Percentiles rank a stretch among this genome's conserved stretches.
Conservation (phyloP, 2,113 vertebrate genomes). For the Numenius arquata region DNA sequence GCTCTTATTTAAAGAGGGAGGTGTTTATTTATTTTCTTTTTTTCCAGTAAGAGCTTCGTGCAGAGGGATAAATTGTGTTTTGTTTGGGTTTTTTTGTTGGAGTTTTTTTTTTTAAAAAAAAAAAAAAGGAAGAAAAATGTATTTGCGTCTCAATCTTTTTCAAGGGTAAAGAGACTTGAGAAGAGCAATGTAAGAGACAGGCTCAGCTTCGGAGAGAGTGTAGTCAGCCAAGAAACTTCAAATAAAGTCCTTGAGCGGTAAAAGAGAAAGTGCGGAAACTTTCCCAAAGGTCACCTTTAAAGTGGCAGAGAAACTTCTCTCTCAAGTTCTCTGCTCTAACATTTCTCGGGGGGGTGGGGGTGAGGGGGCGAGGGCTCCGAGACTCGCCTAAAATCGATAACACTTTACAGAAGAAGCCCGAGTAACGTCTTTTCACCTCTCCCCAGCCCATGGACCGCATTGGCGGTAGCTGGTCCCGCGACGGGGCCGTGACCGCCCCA, state of each 20-base stretch:
- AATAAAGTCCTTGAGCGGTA: neutral
- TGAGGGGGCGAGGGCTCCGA: neutral
- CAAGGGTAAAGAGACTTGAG: neutral
- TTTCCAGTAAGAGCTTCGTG: neutral
- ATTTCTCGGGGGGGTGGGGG: neutral
- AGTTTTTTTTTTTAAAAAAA: neutral
- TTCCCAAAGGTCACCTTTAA: constrained; percentile 28
- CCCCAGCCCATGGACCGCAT: neutral
- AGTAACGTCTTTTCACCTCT: too few relatives aligned
- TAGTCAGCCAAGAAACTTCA: neutral
- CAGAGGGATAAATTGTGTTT: neutral
- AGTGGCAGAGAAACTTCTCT: neutral
- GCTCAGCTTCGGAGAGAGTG: neutral
- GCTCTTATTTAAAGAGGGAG: neutral
- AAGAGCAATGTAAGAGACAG: neutral
- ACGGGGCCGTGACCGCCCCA: neutral
- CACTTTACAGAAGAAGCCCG: neutral
- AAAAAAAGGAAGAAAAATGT: neutral
- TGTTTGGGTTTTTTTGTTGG: neutral
- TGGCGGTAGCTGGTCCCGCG: neutral
- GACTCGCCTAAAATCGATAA: neutral
- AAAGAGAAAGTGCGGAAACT: constrained; percentile 43
- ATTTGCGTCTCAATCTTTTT: neutral
- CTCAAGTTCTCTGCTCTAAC: neutral
- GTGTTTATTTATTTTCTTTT: neutral